A percentile compares a stretch with the other conserved stretches of the same genome.
Evolutionary conservation across 2,113 vertebrate genomes (phyloP).

Genomic region (Ptychochromis oligacanthus): DNA sequence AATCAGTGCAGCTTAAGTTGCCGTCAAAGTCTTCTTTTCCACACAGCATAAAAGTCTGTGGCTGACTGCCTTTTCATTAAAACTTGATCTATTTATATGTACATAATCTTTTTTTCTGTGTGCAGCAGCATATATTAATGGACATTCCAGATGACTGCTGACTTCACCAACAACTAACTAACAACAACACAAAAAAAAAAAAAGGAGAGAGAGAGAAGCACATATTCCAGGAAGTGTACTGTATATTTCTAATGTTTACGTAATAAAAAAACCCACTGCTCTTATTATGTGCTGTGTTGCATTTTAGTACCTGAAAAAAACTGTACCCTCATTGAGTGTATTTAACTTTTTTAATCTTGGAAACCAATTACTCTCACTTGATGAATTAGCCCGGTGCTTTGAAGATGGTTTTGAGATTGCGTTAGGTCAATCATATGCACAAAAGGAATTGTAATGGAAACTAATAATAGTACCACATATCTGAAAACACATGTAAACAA

Average conservation of each 20-base stretch:
- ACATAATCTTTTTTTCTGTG: neutral
- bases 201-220: neutral
- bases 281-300: neutral
- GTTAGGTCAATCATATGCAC: too few species aligned
- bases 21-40: neutral
- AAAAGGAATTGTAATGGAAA: too few species aligned
- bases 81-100: neutral
- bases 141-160: neutral
- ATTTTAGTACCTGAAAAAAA: rapidly evolving
- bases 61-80: neutral
- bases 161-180: neutral
- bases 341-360: too few species aligned
- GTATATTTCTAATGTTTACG: neutral
- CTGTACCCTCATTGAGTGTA: neutral
- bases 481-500: too few species aligned
- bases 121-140: neutral
- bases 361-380: too few species aligned
- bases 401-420: too few species aligned
- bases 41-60: neutral
- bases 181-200: too few species aligned
- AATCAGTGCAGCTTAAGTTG: neutral
- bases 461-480: too few species aligned
- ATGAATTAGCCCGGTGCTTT: too few species aligned
- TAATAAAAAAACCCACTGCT: neutral
- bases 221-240: neutral